Evolutionary conservation across 2,888 invertebrate species (phyloP).

Genomic region (Andrena camellia): DNA sequence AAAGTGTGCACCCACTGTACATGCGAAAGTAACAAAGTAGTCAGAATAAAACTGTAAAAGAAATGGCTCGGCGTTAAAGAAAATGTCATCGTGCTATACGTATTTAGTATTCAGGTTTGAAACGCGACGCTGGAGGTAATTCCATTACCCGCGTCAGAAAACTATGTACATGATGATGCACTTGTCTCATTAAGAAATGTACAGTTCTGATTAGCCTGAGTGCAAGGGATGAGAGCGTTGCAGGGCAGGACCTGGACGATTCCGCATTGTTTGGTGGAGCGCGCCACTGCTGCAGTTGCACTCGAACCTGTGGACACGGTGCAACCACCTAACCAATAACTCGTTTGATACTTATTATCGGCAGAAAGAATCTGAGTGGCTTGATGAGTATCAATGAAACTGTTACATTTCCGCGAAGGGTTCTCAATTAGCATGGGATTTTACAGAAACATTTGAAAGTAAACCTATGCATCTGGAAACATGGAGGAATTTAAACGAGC

Average conservation of each 20-base stretch:
- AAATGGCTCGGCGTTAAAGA: neutral
- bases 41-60: neutral
- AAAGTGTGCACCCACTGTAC: neutral
- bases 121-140: conserved; percentile 28
- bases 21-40: neutral
- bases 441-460: neutral
- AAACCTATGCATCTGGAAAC: no score
- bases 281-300: conserved; percentile 31
- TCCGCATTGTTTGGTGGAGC: conserved; percentile 60
- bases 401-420: neutral
- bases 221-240: conserved; percentile 49
- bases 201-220: conserved; percentile 58
- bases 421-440: neutral
- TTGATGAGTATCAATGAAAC: neutral
- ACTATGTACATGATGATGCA: conserved; percentile 45
- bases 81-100: neutral
- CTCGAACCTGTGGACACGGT: conserved; percentile 27
- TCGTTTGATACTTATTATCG: conserved; percentile 38
- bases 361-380: neutral
- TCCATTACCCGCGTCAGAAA: conserved; percentile 45
- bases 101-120: neutral
- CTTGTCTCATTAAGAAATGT: conserved; percentile 64
- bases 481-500: no score
- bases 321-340: conserved; percentile 40
- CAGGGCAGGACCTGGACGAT: conserved; percentile 43